Evolutionary conservation across 1,140 invertebrate genomes (phyloP).

Genomic region (Caerostris darwini): DNA sequence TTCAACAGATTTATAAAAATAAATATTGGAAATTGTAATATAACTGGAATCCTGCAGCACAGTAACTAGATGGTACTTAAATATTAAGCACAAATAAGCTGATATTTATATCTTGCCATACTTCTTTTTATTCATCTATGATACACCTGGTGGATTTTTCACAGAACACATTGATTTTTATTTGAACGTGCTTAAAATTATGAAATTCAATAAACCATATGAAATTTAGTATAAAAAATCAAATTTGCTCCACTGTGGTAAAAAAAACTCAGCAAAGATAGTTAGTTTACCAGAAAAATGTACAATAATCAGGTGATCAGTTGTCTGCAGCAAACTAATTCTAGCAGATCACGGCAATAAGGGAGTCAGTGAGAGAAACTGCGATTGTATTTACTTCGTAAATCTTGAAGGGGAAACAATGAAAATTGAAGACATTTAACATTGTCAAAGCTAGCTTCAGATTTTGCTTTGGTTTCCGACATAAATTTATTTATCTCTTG

Average conservation of each 20-base stretch:
- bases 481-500: too few species aligned
- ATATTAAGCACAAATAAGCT: neutral
- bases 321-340: neutral
- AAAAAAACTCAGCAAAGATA: neutral
- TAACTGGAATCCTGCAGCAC: neutral
- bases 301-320: neutral
- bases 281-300: neutral
- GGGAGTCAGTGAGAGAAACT: neutral
- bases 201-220: too few species aligned
- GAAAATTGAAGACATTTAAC: constrained; percentile 3
- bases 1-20: neutral
- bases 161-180: too few species aligned
- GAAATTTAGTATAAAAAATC: neutral
- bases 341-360: neutral
- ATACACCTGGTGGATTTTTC: too few species aligned
- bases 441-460: constrained; percentile 15
- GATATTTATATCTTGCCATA: neutral
- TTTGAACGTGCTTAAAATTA: too few species aligned
- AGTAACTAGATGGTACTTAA: neutral
- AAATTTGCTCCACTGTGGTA: neutral
- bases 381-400: neutral
- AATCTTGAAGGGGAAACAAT: constrained; percentile 24
- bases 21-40: neutral
- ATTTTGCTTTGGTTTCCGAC: neutral
- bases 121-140: neutral